Conservation (phyloP, 2,113 vertebrate genomes). For the Epinephelus fuscoguttatus region DNA sequence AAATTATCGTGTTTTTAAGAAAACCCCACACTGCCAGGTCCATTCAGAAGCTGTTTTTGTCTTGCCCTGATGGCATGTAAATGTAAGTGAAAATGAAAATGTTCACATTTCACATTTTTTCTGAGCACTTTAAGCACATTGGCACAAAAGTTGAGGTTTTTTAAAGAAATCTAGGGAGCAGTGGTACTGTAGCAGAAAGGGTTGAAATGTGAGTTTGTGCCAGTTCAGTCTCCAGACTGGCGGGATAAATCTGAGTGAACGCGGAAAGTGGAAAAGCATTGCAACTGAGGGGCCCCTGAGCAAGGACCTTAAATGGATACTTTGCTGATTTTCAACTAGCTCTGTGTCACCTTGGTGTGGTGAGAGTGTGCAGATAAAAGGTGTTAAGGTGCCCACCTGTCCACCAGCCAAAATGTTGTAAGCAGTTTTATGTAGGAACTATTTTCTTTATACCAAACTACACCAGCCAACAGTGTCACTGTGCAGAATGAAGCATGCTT, state of each 20-base stretch:
- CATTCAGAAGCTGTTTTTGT: neutral
- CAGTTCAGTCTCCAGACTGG: neutral
- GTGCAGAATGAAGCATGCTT: too few relatives aligned
- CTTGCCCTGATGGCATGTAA: neutral
- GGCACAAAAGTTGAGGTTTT: neutral
- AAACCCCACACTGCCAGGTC: neutral
- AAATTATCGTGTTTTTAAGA: neutral
- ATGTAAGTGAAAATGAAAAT: neutral
- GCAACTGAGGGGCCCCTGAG: neutral
- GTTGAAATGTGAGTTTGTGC: neutral
- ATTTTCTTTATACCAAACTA: too few relatives aligned
- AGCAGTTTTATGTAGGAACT: too few relatives aligned
- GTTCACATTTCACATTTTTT: neutral
- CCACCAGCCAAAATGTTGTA: too few relatives aligned
- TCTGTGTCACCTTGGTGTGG: neutral
- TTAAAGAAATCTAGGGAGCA: neutral
- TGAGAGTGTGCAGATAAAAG: too few relatives aligned
- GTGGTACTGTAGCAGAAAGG: neutral
- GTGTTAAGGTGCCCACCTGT: too few relatives aligned
- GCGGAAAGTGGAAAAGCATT: neutral
- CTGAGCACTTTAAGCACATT: neutral
- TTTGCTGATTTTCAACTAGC: too few relatives aligned
- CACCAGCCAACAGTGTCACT: too few relatives aligned
- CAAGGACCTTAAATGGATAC: neutral
- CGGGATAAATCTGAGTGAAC: neutral